phyloP scores from a whole-genome alignment of 2,888 invertebrate species.

The Petrolisthes manimaculis region DNA sequence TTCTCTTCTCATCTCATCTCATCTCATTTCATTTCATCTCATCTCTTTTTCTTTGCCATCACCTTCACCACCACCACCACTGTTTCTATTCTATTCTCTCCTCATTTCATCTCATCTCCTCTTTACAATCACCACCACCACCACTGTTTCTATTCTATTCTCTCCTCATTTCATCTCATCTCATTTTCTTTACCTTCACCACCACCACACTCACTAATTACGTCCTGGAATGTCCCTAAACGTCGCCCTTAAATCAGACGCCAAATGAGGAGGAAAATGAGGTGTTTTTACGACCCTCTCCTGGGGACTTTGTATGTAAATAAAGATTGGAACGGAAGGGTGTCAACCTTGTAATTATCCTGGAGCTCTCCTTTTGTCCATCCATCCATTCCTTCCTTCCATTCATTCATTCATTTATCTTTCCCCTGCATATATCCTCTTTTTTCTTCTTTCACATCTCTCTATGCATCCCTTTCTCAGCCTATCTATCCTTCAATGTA shows the following conservation, averaged over 20 bases:
- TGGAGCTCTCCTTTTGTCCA: neutral
- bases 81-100: neutral
- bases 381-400: neutral
- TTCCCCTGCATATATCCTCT: neutral
- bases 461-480: too few species aligned
- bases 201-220: constrained; percentile 36
- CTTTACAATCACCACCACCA: neutral
- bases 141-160: neutral
- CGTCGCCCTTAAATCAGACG: constrained; percentile 54
- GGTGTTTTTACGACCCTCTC: constrained; percentile 53
- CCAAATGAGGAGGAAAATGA: constrained; percentile 51
- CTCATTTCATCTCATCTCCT: neutral
- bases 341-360: constrained; percentile 56
- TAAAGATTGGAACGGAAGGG: constrained; percentile 49
- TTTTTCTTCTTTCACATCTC: neutral
- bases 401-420: neutral
- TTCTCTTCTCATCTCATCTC: neutral
- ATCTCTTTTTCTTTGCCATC: neutral
- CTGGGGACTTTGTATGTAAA: constrained; percentile 48
- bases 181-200: neutral
- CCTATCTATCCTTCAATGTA: neutral
- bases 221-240: constrained; percentile 55
- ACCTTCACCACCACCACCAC: neutral
- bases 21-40: neutral
- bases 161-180: constrained; percentile 8